Base-by-base conservation (phyloP, 2,888 invertebrate genomes). In the Epirrhoe tristata region DNA sequence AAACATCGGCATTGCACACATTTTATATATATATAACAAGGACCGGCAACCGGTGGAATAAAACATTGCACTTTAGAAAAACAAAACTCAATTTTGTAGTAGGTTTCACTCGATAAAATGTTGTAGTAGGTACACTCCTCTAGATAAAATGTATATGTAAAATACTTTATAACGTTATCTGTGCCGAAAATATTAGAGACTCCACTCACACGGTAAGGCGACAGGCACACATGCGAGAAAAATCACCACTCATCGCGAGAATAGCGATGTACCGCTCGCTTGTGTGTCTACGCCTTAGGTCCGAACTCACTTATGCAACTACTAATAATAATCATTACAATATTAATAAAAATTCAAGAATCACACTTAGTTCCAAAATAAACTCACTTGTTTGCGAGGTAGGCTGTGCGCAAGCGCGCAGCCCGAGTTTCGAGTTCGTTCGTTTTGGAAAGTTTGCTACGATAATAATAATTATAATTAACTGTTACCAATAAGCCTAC, bases 311-410 rank as follows among this genome's bases (percentile, higher is more conserved):
- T 91, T 91, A 93, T 85, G 90, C 90, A 87, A 90, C 93, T 93
- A 93, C 93, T 90, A 91, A 92, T 91, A 90, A 91, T 90, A 91
- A 91, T 92, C 89, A 90, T 93, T 93, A 93, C 91, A 91, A 93
- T 93, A 93, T 92, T 90, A 93, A 93, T 93, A 93, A 94, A 93
- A 94, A 93, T 93, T 93, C 95, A 95, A 95, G 95, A 95, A 95
- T 95, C 95, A 95, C 95, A 95, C 95, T 95, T 95, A 95, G 95
- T 95, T 94, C 95, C 95, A 95, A 95, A 95, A 95, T 95, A 95
- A 95, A 95, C 95, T 95, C 95, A 95, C 95, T 95, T 95, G 94
- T 94, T 93, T 95, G 95, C 95, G 95, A 95, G 95, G 95, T 94
- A 95, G 95, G 95, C 93, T 93, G 93, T 84, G 93, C 91, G 92